Percentiles rank a stretch among this genome's conserved stretches.
phyloP scores from a whole-genome alignment of 1,140 invertebrate species.

The Drosophila varians region DNA sequence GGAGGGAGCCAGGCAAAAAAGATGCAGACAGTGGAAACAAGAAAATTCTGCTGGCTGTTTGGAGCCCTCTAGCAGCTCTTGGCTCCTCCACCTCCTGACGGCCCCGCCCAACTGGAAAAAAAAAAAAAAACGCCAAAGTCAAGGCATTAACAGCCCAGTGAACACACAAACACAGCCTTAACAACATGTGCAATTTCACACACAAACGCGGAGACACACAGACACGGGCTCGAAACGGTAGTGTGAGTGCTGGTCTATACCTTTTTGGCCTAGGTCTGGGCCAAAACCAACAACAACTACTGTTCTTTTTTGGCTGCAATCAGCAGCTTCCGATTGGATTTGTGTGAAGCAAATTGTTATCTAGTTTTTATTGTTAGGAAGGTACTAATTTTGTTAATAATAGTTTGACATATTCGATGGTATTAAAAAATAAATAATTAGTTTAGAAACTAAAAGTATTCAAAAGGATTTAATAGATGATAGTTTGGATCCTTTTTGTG shows the following conservation, averaged over 20 bases:
- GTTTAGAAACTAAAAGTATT: no score
- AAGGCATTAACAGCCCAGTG: constrained; percentile 55
- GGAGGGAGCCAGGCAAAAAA: constrained; percentile 10
- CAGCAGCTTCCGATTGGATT: constrained; percentile 35
- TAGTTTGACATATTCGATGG: no score
- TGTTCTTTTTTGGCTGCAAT: constrained; percentile 18
- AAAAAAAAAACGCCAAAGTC: constrained; percentile 30
- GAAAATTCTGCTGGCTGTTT: constrained; percentile 37
- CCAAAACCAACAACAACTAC: constrained; percentile 17
- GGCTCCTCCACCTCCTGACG: background rate
- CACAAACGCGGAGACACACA: constrained; percentile 1
- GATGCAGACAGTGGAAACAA: constrained; percentile 36
- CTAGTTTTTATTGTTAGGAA: background rate
- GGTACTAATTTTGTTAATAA: background rate
- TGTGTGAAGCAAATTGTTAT: constrained; percentile 12
- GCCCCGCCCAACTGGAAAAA: constrained; percentile 27
- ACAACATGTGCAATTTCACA: constrained; percentile 16
- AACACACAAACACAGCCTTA: constrained; percentile 38
- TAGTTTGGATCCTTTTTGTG: no score
- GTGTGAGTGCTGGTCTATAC: constrained; percentile 32
- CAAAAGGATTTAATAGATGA: no score
- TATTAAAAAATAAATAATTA: no score
- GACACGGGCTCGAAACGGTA: background rate
- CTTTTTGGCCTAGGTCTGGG: constrained; percentile 48
- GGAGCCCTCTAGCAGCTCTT: constrained; percentile 16